Base-by-base conservation (phyloP, 2,888 invertebrate species). In the Leucozona laternaria region DNA sequence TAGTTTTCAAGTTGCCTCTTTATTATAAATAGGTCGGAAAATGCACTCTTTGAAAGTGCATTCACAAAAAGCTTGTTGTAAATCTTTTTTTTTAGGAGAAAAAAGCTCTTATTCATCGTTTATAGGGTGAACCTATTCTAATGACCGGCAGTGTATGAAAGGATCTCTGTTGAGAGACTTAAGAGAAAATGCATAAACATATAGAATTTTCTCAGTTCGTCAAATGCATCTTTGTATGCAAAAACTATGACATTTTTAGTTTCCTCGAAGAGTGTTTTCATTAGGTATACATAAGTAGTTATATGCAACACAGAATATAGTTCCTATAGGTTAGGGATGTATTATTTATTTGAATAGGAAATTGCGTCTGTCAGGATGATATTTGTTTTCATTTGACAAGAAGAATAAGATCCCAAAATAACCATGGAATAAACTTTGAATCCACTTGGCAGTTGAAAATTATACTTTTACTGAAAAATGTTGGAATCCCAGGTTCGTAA, bases 331-430 rank as follows among this genome's bases (percentile, higher is more conserved):
- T 10, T 11, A 31, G 17, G 55, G 17, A 31, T 28, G 55, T 28
- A 55, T 55, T 55, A 55, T 55, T n/a, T n/a, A 31, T 55, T 55
- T 60, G 34, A 60, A 60, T 60, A 20, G 2, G 15, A 60, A 60
- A 60, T 60, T 60, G 60, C 22, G 22, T 60, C 40, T 60, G 37
- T 37, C 60, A 60, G 60, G 60, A 58, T 58, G 20, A 60, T 40
- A 60, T 40, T 58, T 34, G 60, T 60, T 37, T 60, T 37, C 37
- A 22, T 37, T 60, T 13, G 53, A 0, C 10, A 55, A 13, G 13
- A 15, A 20, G 40, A 60, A 13, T 28, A 55, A 7, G 11, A 1
- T 57, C 57, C 28, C 31, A 17, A 4, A 31, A 57, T 17, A 57
- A 57, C 34, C 15, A 60, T 40, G 25, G 40, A 60, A 60, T 37